Conservation (phyloP, 2,113 vertebrate genomes). For the Climacteris rufus region DNA sequence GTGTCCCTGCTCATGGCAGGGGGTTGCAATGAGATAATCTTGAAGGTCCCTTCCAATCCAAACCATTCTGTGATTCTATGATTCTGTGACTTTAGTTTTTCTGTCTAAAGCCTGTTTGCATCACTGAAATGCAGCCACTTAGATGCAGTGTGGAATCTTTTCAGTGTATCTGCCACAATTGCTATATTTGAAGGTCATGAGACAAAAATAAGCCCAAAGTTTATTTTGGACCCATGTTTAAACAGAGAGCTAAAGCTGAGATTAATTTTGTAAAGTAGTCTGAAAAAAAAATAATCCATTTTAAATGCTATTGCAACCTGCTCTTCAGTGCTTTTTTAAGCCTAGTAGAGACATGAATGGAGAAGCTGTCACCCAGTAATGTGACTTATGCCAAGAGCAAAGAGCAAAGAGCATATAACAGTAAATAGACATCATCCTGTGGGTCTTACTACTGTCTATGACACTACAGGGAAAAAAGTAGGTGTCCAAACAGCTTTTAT, state of each 20-base stretch:
- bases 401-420: no score
- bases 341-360: not conserved
- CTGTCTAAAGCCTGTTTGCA: not conserved
- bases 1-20: not conserved
- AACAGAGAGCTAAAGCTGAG: not conserved
- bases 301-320: not conserved
- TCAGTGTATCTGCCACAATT: not conserved
- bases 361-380: not conserved
- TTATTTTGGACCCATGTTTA: not conserved
- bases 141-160: not conserved
- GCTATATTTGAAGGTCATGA: not conserved
- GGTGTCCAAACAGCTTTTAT: not conserved
- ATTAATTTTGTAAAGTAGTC: not conserved
- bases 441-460: not conserved
- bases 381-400: not conserved
- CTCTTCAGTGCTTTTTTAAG: not conserved
- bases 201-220: not conserved
- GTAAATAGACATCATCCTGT: not conserved
- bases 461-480: not conserved
- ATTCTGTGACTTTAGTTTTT: not conserved
- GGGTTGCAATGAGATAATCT: not conserved
- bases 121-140: not conserved
- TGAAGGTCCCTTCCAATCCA: not conserved
- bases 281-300: not conserved
- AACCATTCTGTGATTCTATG: not conserved